Base-by-base conservation (phyloP, 1,140 invertebrate genomes). In the Nephotettix cincticeps region DNA sequence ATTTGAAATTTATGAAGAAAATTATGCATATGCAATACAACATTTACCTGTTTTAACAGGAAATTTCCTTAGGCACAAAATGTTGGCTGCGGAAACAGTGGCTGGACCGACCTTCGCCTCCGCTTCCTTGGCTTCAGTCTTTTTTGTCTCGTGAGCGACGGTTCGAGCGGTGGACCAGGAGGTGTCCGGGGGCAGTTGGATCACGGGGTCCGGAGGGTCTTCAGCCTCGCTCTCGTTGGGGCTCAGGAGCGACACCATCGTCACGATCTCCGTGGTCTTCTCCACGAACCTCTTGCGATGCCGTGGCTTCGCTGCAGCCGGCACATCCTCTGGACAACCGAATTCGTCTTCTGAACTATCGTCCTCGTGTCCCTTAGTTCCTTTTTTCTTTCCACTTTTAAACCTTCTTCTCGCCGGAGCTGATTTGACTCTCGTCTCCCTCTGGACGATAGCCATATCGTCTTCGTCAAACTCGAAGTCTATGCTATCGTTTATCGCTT, bases 221-320 rank as follows among this genome's bases (percentile, higher is more conserved):
- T 40, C 67, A 19, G 51, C 58, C 19, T 71, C 70, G 21, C 61
- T 64, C 40, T 70, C 72, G 51, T 71, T 71, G 9, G 72, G 70
- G 11, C 67, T 71, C 14, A 73, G 45, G 17, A 73, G 70, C 13
- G 72, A 73, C 40, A 73, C 71, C 72, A 71, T 71, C 1, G 72
- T 73, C 4, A 73, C 54, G 0, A 73, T 70, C 27, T 73, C 72
- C 1, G 43, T 27, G 36, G 19, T 23, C 17, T 19, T 29, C 27
- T 71, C 45, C 11, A 32, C 9, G 4, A 32, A 64, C 11, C 61
- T 32, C 28, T 32, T 64, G 3, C 30, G 28, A 19, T 45, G 43
- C 17, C 36, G 32, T 9, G 64, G 30, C 32, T 67, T 45, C 1
- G 47, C n/a, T 6, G 23, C 21, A 6, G 65, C 66, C 2, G 30